A percentile compares a stretch with the other conserved stretches of the same genome.
Conservation (phyloP, 2,113 vertebrate species). For the Aphelocoma coerulescens region DNA sequence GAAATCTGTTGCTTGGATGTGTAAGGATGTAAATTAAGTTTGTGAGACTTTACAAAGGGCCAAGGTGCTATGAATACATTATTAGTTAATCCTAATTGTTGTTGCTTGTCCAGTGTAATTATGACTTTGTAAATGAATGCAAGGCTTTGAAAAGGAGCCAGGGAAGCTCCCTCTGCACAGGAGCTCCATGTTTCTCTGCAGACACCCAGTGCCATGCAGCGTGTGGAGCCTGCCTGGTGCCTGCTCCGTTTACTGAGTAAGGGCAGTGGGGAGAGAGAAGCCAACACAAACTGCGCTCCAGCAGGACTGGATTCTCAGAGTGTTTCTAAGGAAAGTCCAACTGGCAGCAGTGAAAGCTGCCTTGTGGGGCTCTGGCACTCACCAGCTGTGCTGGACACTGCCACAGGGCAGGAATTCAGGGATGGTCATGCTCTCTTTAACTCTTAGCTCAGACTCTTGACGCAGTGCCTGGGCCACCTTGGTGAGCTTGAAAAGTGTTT, state of each 20-base stretch:
- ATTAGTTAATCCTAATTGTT: neutral
- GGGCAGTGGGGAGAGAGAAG: neutral
- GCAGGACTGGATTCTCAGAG: neutral
- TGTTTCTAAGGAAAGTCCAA: neutral
- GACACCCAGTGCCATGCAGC: neutral
- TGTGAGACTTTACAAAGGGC: neutral
- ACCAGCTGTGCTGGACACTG: neutral
- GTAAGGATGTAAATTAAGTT: neutral
- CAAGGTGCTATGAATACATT: neutral
- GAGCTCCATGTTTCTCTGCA: neutral
- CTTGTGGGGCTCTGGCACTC: neutral
- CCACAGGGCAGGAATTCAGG: neutral
- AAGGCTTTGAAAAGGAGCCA: neutral
- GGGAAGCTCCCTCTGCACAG: neutral
- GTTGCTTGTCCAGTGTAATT: neutral
- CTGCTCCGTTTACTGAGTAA: neutral
- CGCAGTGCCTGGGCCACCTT: neutral
- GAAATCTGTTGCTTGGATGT: neutral
- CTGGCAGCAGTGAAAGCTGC: neutral
- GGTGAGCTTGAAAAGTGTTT: neutral
- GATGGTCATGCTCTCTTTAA: neutral
- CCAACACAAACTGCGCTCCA: neutral
- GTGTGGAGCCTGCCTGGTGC: neutral
- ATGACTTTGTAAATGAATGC: neutral
- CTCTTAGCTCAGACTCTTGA: neutral